Evolutionary conservation across 2,113 vertebrate species (phyloP), one percentile per base, ranked within the genome.

Genomic region (Cathartes aura): DNA sequence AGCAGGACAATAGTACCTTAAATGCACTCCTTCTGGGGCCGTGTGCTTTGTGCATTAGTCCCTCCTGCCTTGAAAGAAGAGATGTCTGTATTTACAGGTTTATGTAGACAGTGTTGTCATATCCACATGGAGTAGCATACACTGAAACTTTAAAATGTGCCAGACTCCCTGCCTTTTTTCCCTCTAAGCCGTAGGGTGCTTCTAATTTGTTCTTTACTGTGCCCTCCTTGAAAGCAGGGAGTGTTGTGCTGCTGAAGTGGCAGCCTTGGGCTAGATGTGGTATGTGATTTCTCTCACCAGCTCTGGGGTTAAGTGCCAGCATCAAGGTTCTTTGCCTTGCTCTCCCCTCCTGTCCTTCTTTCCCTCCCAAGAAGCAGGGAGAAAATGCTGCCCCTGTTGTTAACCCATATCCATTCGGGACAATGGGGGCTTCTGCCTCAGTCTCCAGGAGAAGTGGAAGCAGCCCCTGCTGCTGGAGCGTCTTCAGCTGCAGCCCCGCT

Each of bases 91-190:
- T 89, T 96, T 85, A 76, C 50, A 73, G 81, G 53, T 93, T 87
- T 88, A 87, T 53, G 40, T 58, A 53, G 30, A 68, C 26, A 68
- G 36, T 20, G 24, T 15, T 52, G 23, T 66, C 2, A 1, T 64
- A 72, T 36, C 64, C 43, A 36, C 0, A 0, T 50, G 32, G 68
- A 91, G 56, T 23, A 50, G 30, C 64, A 20, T 24, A 85, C 48
- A n/a, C 43, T 27, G 70, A 93, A 92, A 79, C 55, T 87, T 82
- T 47, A 89, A 94, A 75, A 75, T 24, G 62, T 80, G 53, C 83
- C 93, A 82, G 53, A 82, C 29, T 75, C 48, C 56, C 36, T 38
- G 58, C 20, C 19, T 56, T 72, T 63, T 43, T 70, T 93, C 50
- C 62, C 58, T 68, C 64, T 42, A 64, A 85, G 81, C 73, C 0